These are phyloP conservation scores for Felis chaus DNA, from an alignment of 2,113 vertebrate genomes.

Conservation along the genomic window DNA sequence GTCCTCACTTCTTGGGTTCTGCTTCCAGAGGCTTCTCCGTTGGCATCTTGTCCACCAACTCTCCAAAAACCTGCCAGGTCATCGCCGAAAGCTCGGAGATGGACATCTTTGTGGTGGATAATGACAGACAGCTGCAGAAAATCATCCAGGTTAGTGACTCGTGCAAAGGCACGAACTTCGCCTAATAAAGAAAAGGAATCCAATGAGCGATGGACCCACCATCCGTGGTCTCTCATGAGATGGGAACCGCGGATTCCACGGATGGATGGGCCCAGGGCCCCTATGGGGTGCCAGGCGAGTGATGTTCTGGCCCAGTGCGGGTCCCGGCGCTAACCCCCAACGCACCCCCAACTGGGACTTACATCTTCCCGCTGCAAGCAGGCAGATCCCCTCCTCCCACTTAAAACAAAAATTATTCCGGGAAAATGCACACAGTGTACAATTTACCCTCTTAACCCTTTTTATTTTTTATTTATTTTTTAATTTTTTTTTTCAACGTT, in stretches of 20 bases:
- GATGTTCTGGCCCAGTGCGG: not conserved
- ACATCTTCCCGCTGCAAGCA: not conserved
- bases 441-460: not conserved
- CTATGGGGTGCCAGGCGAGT: too few relatives aligned
- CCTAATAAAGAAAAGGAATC: not conserved
- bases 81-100: conserved; percentile 90
- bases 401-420: not conserved
- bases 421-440: not conserved
- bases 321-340: not conserved
- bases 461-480: too few relatives aligned
- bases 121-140: conserved; percentile 92
- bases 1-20: not conserved
- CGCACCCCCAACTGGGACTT: too few relatives aligned
- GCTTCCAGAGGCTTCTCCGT: conserved; percentile 90
- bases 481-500: too few relatives aligned
- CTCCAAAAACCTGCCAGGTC: conserved; percentile 89
- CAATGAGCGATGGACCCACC: rapidly evolving
- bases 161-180: not conserved
- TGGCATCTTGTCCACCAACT: conserved; percentile 93
- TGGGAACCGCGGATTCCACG: too few relatives aligned
- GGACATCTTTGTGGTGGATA: conserved; percentile 92
- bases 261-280: too few relatives aligned
- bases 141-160: conserved; percentile 88
- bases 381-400: not conserved
- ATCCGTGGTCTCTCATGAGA: not conserved